Conservation (phyloP, 35 echinoderm and acorn worm genomes). For the Hemicentrotus pulcherrimus region DNA sequence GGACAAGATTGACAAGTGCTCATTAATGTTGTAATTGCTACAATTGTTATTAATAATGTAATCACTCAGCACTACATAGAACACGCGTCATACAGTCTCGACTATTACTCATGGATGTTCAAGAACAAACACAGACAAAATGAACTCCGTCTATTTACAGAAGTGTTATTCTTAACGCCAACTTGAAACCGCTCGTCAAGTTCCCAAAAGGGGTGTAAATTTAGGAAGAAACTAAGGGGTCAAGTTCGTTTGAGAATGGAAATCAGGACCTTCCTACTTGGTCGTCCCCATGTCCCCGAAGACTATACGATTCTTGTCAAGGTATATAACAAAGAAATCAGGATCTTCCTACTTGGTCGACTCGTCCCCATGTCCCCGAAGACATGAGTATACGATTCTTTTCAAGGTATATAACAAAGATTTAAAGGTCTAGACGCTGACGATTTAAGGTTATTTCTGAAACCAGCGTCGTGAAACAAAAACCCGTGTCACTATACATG, state of each 20-base stretch:
- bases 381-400: not conserved
- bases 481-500: not conserved
- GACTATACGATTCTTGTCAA: not conserved
- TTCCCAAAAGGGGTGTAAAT: not conserved
- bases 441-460: not conserved
- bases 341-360: not conserved
- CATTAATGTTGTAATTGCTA: too few relatives aligned
- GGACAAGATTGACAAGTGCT: too few relatives aligned
- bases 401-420: not conserved
- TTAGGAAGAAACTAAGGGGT: not conserved
- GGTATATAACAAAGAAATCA: not conserved
- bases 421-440: not conserved
- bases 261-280: not conserved
- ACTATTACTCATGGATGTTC: not conserved
- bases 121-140: not conserved
- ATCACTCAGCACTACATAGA: too few relatives aligned
- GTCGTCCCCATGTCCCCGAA: not conserved
- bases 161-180: not conserved
- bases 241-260: conserved; percentile 3
- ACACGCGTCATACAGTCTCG: not conserved
- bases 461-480: not conserved
- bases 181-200: not conserved
- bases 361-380: not conserved
- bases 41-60: too few relatives aligned
- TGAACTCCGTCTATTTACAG: not conserved